Conservation (phyloP, 2,888 invertebrate genomes). For the Amiota communis region DNA sequence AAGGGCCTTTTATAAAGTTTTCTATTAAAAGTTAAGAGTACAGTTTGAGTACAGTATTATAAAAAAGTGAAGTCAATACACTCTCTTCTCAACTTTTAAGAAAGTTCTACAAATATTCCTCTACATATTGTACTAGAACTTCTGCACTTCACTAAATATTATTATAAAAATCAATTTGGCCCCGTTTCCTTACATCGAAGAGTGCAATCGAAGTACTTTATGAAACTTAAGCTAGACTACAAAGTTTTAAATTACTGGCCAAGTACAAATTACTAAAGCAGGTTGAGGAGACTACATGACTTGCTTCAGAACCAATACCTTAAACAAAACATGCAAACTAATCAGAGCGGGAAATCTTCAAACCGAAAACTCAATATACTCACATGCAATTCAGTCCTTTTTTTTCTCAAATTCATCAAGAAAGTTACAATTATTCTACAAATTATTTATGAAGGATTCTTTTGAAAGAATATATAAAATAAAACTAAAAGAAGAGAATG, state of each 20-base stretch:
- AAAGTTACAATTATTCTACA: not conserved
- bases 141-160: conserved; percentile 15
- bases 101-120: not conserved
- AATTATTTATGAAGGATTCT: conserved; percentile 15
- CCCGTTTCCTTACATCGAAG: conserved; percentile 38
- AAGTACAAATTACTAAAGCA: not conserved
- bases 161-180: conserved; percentile 59
- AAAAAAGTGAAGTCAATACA: conserved; percentile 51
- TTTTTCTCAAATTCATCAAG: no score
- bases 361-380: no score
- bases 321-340: no score
- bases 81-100: conserved; percentile 26
- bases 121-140: not conserved
- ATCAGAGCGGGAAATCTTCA: no score
- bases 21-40: conserved; percentile 18
- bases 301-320: not conserved
- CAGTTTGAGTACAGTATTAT: conserved; percentile 38
- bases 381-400: no score
- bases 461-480: not conserved
- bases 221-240: conserved; percentile 32
- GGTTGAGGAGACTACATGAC: not conserved
- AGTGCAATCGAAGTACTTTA: conserved; percentile 38
- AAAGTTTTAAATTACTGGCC: conserved; percentile 60
- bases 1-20: conserved; percentile 28
- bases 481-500: no score